Conservation (phyloP, 2,888 invertebrate species). For the Octonoba sinensis region DNA sequence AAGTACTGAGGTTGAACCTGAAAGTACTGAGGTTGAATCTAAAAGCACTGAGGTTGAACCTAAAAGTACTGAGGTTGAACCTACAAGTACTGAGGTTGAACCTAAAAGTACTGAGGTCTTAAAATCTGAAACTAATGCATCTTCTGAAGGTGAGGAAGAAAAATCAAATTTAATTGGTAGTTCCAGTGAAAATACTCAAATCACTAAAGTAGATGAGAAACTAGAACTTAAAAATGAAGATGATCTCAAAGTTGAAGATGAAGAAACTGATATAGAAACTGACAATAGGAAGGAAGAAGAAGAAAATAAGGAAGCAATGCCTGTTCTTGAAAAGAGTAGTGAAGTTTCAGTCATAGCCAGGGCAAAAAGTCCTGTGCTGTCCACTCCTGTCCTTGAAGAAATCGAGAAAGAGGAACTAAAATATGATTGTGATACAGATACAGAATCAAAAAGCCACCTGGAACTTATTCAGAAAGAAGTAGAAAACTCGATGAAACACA, state of each 20-base stretch:
- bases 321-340: conserved; percentile 65
- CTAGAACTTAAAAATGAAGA: conserved; percentile 41
- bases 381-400: conserved; percentile 6
- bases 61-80: conserved; percentile 32
- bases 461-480: conserved; percentile 4
- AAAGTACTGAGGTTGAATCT: not conserved
- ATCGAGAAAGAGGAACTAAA: conserved; percentile 54
- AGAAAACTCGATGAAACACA: conserved; percentile 32
- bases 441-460: conserved; percentile 52
- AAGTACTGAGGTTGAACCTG: not conserved
- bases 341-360: conserved; percentile 20
- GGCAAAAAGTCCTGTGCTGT: not conserved
- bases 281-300: conserved; percentile 64
- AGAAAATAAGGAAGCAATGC: conserved; percentile 58
- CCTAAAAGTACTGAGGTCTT: conserved; percentile 33
- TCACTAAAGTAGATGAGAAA: not conserved
- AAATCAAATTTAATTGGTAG: conserved; percentile 16
- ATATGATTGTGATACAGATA: conserved; percentile 61
- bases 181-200: not conserved
- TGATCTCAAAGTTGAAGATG: conserved; percentile 44
- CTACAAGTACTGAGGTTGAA: conserved; percentile 1
- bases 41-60: conserved; percentile 12
- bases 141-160: conserved; percentile 39
- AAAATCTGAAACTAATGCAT: conserved; percentile 27
- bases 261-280: conserved; percentile 58